A percentile compares a stretch with the other conserved stretches of the same genome.
Evolutionary conservation across 1,140 invertebrate species (phyloP).

Genomic region (Euborellia annulipes): DNA sequence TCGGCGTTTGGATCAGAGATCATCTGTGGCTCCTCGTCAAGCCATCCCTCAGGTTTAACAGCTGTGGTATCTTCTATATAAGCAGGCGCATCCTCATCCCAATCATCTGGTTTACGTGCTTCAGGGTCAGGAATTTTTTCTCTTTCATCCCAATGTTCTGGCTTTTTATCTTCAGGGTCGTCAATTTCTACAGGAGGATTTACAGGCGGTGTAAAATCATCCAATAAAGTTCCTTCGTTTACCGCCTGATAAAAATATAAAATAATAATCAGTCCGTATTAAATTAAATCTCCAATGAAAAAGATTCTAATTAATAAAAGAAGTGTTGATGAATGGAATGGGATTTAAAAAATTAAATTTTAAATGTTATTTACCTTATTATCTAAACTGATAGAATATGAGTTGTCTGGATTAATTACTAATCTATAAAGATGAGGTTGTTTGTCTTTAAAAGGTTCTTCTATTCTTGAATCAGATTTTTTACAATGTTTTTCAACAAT

Average conservation of each 20-base stretch:
- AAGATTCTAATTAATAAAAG: not conserved
- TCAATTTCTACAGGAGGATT: slow-evolving; percentile 93
- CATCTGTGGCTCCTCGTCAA: slow-evolving; percentile 79
- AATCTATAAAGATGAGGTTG: slow-evolving; percentile 90
- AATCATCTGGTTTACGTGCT: slow-evolving; percentile 80
- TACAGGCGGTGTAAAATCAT: slow-evolving; percentile 83
- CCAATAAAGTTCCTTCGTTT: slow-evolving; percentile 71
- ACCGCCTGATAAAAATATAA: slow-evolving; percentile 31
- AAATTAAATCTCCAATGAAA: not conserved
- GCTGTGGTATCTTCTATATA: slow-evolving; percentile 81
- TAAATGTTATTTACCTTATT: slow-evolving; percentile 33
- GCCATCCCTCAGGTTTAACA: slow-evolving; percentile 80
- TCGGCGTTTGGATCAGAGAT: slow-evolving; percentile 75
- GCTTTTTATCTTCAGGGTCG: slow-evolving; percentile 81
- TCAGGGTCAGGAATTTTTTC: slow-evolving; percentile 87
- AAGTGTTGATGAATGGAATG: not conserved
- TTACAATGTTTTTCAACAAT: slow-evolving; percentile 85
- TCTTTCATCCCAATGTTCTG: slow-evolving; percentile 91
- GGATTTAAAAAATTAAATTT: not conserved
- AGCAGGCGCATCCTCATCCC: slow-evolving; percentile 85
- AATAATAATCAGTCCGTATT: not conserved
- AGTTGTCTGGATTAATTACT: slow-evolving; percentile 76
- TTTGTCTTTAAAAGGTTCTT: slow-evolving; percentile 88
- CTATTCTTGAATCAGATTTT: slow-evolving; percentile 68
- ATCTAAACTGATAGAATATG: slow-evolving; percentile 52